Percentiles rank a stretch among this genome's conserved stretches.
Evolutionary conservation across 2,113 vertebrate genomes (phyloP).

Genomic region (Oreochromis niloticus): DNA sequence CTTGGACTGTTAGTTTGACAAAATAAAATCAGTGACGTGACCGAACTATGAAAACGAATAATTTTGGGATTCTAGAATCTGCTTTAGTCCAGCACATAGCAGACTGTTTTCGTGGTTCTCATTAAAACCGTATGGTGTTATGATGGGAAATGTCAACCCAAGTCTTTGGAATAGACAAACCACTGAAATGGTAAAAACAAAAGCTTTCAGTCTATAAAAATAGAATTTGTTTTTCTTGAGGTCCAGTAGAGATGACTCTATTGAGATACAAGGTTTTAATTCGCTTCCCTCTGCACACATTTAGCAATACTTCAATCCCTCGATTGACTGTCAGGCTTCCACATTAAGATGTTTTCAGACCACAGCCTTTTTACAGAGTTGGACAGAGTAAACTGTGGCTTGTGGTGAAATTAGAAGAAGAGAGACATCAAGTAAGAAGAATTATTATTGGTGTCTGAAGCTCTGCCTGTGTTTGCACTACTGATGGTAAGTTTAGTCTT

Average conservation of each 20-base stretch:
- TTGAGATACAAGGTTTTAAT: not conserved
- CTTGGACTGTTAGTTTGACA: not conserved
- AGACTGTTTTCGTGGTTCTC: not conserved
- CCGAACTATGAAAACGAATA: not conserved
- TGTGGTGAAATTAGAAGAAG: slow-evolving; percentile 5
- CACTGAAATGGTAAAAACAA: not conserved
- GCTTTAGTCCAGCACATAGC: not conserved
- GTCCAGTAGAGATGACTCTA: not conserved
- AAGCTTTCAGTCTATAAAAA: not conserved
- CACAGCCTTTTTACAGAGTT: slow-evolving; percentile 17
- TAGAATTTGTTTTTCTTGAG: not conserved
- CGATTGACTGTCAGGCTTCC: not conserved
- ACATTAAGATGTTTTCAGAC: slow-evolving; percentile 31
- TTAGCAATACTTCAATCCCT: not conserved
- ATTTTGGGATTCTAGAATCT: not conserved
- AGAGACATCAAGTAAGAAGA: not conserved
- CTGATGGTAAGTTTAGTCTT: not conserved
- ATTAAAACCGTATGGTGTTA: not conserved
- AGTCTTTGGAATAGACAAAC: not conserved
- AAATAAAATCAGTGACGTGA: not conserved
- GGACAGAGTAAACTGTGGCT: slow-evolving; percentile 37
- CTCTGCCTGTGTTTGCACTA: not conserved
- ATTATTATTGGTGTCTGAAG: not conserved
- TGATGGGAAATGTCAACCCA: not conserved
- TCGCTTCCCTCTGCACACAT: not conserved